These are phyloP conservation scores for Drosophila erecta DNA, from an alignment of 1,140 invertebrate species.

Conservation along the genomic window DNA sequence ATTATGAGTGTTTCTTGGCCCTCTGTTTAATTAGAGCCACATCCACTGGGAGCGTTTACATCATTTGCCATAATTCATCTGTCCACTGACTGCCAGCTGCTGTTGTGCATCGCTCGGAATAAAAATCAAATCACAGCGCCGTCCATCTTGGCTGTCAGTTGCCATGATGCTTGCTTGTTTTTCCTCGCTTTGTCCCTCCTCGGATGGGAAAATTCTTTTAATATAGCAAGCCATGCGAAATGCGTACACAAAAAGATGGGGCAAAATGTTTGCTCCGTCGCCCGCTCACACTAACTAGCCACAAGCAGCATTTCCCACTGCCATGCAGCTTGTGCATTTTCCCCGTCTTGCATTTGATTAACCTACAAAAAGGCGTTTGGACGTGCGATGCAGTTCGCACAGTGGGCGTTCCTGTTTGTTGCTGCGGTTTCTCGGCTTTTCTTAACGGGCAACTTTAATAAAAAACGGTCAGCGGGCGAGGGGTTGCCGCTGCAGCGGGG, in stretches of 20 bases:
- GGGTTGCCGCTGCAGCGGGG: conserved; percentile 13
- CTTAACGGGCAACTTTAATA: conserved; percentile 69
- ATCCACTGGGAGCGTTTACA: conserved; percentile 30
- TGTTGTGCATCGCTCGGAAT: conserved; percentile 43
- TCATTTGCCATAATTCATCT: conserved; percentile 43
- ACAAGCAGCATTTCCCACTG: conserved; percentile 14
- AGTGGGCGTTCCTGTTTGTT: conserved; percentile 26
- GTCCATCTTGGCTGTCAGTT: conserved; percentile 73
- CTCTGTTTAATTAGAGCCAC: conserved; percentile 40
- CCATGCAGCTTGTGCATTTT: conserved; percentile 27
- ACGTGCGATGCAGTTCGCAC: conserved; percentile 32
- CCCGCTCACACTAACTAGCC: conserved; percentile 63
- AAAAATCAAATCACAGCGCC: conserved; percentile 59
- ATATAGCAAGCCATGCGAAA: conserved; percentile 63
- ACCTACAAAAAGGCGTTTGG: conserved; percentile 65
- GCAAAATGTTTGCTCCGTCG: conserved; percentile 46
- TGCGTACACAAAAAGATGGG: conserved; percentile 48
- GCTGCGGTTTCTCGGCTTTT: conserved; percentile 55
- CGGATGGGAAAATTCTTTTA: conserved; percentile 58
- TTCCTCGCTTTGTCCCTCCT: conserved; percentile 34
- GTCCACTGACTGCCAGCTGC: conserved; percentile 13
- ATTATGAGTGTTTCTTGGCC: not conserved
- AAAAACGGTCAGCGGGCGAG: conserved; percentile 9
- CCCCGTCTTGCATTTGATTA: conserved; percentile 75
- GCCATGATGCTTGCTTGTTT: conserved; percentile 37